phyloP scores from a whole-genome alignment of 2,888 invertebrate species.

The Plemyria rubiginata region DNA sequence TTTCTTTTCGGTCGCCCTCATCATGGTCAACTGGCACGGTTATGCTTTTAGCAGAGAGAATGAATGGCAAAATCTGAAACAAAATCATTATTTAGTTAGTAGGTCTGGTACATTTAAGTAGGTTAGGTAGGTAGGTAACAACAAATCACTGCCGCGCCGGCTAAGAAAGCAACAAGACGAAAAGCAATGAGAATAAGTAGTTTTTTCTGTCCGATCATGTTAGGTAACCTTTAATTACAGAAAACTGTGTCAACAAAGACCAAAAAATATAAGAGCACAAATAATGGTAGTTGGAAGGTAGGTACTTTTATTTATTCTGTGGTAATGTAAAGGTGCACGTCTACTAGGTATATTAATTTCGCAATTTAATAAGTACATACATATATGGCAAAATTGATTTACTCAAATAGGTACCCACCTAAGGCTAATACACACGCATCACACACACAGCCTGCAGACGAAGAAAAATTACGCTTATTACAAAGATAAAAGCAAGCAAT shows the following conservation, averaged over 20 bases:
- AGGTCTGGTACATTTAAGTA: not conserved
- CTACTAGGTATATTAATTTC: constrained; percentile 1
- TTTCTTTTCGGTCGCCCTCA: constrained; percentile 48
- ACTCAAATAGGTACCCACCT: too few species aligned
- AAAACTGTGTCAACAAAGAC: constrained; percentile 68
- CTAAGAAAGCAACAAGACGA: not conserved
- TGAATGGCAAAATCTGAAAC: constrained; percentile 65
- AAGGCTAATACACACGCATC: too few species aligned
- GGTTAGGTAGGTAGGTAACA: too few species aligned
- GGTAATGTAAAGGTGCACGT: constrained; percentile 1
- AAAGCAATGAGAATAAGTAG: not conserved
- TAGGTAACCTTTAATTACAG: constrained; percentile 68
- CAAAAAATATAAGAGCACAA: constrained; percentile 54
- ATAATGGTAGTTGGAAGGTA: constrained; percentile 11
- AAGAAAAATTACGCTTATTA: too few species aligned
- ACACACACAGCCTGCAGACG: too few species aligned
- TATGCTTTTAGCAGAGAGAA: constrained; percentile 58
- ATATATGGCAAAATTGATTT: too few species aligned
- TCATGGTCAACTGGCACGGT: constrained; percentile 65
- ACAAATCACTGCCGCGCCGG: too few species aligned
- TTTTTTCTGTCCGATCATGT: constrained; percentile 55
- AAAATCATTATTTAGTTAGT: constrained; percentile 12
- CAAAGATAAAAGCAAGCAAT: too few species aligned
- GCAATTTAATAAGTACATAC: too few species aligned
- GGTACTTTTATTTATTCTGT: too few species aligned